Evolutionary conservation across 2,888 invertebrate species (phyloP).

Genomic region (Anorthoa munda): DNA sequence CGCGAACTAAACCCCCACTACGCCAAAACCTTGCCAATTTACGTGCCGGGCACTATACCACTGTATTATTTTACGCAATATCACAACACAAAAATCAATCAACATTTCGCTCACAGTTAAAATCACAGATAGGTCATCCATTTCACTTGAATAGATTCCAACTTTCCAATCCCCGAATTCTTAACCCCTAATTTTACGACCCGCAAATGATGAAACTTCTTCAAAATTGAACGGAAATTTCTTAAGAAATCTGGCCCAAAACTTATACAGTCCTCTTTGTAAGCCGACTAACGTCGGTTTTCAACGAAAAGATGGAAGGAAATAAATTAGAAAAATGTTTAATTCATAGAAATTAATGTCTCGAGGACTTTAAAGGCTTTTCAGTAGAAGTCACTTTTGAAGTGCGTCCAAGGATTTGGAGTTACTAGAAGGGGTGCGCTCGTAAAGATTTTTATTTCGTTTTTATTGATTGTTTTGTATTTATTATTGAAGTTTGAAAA

Average conservation of each 20-base stretch:
- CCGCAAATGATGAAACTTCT: constrained; percentile 60
- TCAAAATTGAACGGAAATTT: constrained; percentile 47
- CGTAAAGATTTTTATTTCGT: constrained; percentile 17
- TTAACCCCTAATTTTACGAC: constrained; percentile 48
- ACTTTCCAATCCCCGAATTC: constrained; percentile 45
- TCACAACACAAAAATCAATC: not conserved
- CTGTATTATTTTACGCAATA: too few relatives aligned
- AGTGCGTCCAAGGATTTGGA: constrained; percentile 48
- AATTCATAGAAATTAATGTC: constrained; percentile 76
- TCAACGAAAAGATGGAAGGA: constrained; percentile 55
- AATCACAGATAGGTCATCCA: constrained; percentile 40
- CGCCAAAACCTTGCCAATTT: too few relatives aligned
- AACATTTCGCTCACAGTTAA: constrained; percentile 11
- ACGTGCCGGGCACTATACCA: too few relatives aligned
- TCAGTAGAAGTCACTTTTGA: constrained; percentile 69
- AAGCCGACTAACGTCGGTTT: constrained; percentile 14
- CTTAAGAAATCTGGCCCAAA: constrained; percentile 50
- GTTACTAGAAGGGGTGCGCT: constrained; percentile 57
- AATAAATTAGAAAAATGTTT: constrained; percentile 74
- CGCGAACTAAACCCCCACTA: too few relatives aligned
- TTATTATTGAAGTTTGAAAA: not conserved
- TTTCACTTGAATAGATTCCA: constrained; percentile 50
- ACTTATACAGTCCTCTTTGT: constrained; percentile 42
- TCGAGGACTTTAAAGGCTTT: constrained; percentile 69
- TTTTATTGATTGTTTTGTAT: constrained; percentile 18